Conservation (phyloP, 2,888 invertebrate genomes). For the Linnaemya vulpina region DNA sequence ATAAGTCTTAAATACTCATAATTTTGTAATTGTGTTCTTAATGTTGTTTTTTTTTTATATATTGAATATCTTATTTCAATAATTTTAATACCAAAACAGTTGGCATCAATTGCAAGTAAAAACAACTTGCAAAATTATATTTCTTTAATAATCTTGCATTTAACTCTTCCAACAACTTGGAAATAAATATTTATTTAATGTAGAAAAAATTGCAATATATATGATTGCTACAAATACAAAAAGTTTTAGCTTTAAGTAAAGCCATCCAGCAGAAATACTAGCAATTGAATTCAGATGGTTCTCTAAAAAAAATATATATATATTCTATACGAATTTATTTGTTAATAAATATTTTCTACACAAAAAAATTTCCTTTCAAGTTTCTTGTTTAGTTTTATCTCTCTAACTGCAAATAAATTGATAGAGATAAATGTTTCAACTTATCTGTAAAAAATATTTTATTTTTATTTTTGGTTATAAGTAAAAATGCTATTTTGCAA, state of each 20-base stretch:
- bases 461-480: not conserved
- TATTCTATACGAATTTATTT: not conserved
- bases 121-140: not conserved
- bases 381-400: not conserved
- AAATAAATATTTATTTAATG: constrained; percentile 42
- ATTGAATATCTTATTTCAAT: no score
- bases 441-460: constrained; percentile 12
- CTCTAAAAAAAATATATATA: not conserved
- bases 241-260: constrained; percentile 10
- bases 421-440: constrained; percentile 39
- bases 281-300: constrained; percentile 1
- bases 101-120: not conserved
- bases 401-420: constrained; percentile 28
- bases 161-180: constrained; percentile 11
- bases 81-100: no score
- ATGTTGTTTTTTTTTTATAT: no score
- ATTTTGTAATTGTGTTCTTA: no score
- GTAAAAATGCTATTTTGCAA: not conserved
- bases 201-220: not conserved
- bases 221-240: constrained; percentile 8
- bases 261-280: not conserved
- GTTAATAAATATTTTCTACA: not conserved
- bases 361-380: not conserved
- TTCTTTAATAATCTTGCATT: not conserved
- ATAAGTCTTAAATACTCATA: no score